A percentile compares a stretch with the other conserved stretches of the same genome.
Conservation (phyloP, 1,140 invertebrate species). For the Episyrphus balteatus region DNA sequence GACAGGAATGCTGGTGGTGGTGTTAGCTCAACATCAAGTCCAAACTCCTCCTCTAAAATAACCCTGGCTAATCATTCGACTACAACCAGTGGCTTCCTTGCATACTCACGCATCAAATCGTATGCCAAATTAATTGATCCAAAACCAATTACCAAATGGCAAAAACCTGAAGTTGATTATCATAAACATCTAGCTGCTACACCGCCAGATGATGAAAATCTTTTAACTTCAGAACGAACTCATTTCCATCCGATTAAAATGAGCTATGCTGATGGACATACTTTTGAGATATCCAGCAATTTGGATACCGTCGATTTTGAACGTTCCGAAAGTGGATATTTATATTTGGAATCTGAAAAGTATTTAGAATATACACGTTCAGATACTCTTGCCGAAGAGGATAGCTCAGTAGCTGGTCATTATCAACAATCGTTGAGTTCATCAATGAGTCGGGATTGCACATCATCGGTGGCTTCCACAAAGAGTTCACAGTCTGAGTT, state of each 20-base stretch:
- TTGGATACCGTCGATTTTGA: constrained; percentile 45
- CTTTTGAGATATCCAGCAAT: constrained; percentile 53
- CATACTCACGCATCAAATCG: constrained; percentile 6
- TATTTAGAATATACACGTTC: constrained; percentile 40
- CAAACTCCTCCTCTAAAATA: not conserved
- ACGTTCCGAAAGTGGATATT: constrained; percentile 18
- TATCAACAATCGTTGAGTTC: too few species aligned
- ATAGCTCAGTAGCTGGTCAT: constrained; percentile 12
- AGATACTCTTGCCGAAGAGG: constrained; percentile 12
- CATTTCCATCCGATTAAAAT: constrained; percentile 65
- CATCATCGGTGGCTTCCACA: too few species aligned
- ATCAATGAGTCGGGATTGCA: too few species aligned
- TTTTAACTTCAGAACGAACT: constrained; percentile 56
- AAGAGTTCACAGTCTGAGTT: too few species aligned
- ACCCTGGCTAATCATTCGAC: constrained; percentile 6
- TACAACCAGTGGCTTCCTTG: constrained; percentile 4
- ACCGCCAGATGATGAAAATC: constrained; percentile 46
- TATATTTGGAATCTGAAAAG: constrained; percentile 21
- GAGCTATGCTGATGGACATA: constrained; percentile 42
- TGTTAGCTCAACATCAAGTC: too few species aligned
- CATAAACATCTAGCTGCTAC: not conserved
- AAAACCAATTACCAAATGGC: too few species aligned
- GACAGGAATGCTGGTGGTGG: too few species aligned
- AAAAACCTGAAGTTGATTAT: not conserved
- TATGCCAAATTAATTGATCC: not conserved